These are phyloP conservation scores for Terrapene triunguis DNA, from an alignment of 2,113 vertebrate species.

Conservation along the genomic window DNA sequence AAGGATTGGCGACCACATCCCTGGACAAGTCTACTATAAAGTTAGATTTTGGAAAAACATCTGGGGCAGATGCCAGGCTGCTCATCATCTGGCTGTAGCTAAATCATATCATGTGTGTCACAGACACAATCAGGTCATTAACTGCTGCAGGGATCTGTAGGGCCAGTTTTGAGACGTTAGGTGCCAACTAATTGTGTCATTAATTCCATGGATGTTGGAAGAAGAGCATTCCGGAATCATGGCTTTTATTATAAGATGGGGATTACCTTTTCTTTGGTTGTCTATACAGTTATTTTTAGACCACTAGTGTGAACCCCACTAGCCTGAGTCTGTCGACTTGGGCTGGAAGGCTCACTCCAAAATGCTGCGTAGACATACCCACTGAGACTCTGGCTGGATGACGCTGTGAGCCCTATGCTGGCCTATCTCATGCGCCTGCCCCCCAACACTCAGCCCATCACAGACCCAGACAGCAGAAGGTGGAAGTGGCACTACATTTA, in stretches of 20 bases:
- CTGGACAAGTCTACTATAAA: slow-evolving; percentile 1
- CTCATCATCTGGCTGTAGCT: slow-evolving; percentile 30
- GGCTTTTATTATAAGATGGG: not conserved
- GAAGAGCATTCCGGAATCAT: fast-evolving
- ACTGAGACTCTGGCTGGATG: too few relatives aligned
- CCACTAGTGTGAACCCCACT: too few relatives aligned
- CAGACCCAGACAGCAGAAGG: too few relatives aligned
- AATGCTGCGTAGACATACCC: too few relatives aligned
- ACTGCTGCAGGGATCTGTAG: not conserved
- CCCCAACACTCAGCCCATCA: too few relatives aligned
- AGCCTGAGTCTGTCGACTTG: too few relatives aligned
- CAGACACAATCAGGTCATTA: slow-evolving; percentile 1
- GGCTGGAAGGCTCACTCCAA: too few relatives aligned
- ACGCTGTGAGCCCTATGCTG: too few relatives aligned
- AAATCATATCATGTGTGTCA: not conserved
- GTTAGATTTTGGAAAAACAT: slow-evolving; percentile 35
- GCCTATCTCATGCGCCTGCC: too few relatives aligned
- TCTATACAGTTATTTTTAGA: too few relatives aligned
- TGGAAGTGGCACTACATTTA: too few relatives aligned
- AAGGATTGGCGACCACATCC: slow-evolving; percentile 14
- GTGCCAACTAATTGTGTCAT: not conserved
- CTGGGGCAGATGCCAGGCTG: slow-evolving; percentile 22
- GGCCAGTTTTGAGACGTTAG: not conserved
- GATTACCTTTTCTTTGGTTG: fast-evolving
- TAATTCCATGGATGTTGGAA: not conserved